Conservation (phyloP, 2,888 invertebrate species). For the Phortica okadai region DNA sequence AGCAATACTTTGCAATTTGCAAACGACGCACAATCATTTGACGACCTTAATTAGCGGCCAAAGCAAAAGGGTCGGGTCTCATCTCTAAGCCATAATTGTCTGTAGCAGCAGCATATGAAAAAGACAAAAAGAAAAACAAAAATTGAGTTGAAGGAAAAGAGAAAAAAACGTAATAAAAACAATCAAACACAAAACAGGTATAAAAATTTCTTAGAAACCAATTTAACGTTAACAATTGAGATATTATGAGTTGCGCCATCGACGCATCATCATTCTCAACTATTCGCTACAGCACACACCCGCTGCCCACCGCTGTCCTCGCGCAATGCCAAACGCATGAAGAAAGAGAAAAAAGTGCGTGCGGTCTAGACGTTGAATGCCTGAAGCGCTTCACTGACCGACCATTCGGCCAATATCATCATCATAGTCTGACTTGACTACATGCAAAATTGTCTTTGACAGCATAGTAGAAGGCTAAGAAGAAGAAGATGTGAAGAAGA, state of each 20-base stretch:
- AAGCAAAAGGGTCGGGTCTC: conserved; percentile 32
- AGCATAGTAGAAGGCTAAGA: not conserved
- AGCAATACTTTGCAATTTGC: conserved; percentile 59
- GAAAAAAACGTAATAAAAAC: not conserved
- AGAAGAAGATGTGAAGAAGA: not conserved
- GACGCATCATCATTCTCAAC: conserved; percentile 1
- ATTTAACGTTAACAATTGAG: conserved; percentile 68
- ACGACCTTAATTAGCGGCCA: conserved; percentile 68
- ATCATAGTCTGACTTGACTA: not conserved
- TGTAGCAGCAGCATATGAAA: not conserved
- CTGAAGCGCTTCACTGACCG: not conserved
- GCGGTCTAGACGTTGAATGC: conserved; percentile 36
- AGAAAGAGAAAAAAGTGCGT: conserved; percentile 17
- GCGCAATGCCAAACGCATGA: not conserved
- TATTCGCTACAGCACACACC: conserved; percentile 23
- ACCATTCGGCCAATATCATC: not conserved
- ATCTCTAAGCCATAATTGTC: not conserved
- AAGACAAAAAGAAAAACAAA: not conserved
- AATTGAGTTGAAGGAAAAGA: not conserved
- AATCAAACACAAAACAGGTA: not conserved
- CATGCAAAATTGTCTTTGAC: conserved; percentile 21
- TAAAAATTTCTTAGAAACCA: conserved; percentile 60
- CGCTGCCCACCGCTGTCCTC: conserved; percentile 60
- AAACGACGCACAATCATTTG: conserved; percentile 57
- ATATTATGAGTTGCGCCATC: conserved; percentile 60